phyloP scores from a whole-genome alignment of 2,888 invertebrate species.

The Dryococelus australis region DNA sequence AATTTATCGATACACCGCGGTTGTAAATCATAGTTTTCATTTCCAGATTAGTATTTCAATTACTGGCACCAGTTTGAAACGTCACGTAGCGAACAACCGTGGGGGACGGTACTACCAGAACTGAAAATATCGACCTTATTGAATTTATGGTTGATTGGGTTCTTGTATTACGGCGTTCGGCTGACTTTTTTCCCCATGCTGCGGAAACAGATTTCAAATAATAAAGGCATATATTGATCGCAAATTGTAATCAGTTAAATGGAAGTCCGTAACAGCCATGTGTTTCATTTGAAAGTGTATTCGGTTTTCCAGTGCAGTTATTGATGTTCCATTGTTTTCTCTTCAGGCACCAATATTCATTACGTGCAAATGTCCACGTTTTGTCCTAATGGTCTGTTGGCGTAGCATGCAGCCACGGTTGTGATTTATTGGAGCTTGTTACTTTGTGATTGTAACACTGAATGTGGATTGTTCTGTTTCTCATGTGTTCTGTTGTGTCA shows the following conservation, averaged over 20 bases:
- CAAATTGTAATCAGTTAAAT: constrained; percentile 3
- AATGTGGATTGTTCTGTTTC: background rate
- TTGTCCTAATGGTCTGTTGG: background rate
- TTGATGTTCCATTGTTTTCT: constrained; percentile 3
- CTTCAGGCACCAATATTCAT: constrained; percentile 1
- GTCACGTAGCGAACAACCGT: background rate
- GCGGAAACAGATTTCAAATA: constrained; percentile 1
- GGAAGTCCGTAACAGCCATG: background rate
- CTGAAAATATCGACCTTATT: background rate
- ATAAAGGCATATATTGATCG: constrained; percentile 16
- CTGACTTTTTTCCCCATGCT: background rate
- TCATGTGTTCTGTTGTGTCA: background rate
- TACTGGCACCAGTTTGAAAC: constrained; percentile 17
- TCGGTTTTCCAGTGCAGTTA: background rate
- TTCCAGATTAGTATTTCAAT: constrained; percentile 31
- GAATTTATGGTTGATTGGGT: constrained; percentile 12
- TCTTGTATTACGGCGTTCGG: background rate
- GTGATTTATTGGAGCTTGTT: constrained; percentile 8
- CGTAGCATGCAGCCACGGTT: background rate
- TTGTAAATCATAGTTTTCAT: constrained; percentile 38
- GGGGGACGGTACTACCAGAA: background rate
- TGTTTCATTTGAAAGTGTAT: background rate
- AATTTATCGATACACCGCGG: constrained; percentile 21
- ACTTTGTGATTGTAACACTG: background rate
- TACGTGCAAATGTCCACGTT: background rate